Evolutionary conservation across 2,113 vertebrate species (phyloP).

Genomic region (Clupea harengus): DNA sequence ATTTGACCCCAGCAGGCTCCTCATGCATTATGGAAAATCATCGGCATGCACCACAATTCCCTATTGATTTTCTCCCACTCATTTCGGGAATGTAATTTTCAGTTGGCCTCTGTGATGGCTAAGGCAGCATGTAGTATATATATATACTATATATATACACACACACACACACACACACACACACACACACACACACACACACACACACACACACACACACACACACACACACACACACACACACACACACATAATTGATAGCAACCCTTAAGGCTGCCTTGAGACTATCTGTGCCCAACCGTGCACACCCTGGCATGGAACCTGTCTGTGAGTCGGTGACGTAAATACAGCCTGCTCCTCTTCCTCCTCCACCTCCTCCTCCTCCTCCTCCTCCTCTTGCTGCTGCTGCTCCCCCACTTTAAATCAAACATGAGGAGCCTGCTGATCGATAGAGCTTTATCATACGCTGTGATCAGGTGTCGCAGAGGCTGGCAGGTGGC

Average conservation of each 20-base stretch:
- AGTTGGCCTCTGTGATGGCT: constrained; percentile 51
- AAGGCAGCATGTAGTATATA: not conserved
- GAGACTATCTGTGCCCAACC: constrained; percentile 37
- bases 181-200: not conserved
- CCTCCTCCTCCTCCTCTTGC: not conserved
- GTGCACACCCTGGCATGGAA: not conserved
- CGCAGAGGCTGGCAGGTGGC: constrained; percentile 57
- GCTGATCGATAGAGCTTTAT: constrained; percentile 60
- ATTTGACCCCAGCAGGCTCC: not conserved
- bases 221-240: not conserved
- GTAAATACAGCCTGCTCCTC: not conserved
- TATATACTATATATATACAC: not conserved
- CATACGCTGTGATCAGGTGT: constrained; percentile 62
- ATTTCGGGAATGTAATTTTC: constrained; percentile 48
- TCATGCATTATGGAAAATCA: constrained; percentile 29
- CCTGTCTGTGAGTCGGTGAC: not conserved
- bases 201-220: not conserved
- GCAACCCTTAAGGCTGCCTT: constrained; percentile 20
- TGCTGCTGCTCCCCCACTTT: not conserved
- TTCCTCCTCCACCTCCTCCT: not conserved
- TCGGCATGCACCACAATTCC: constrained; percentile 45
- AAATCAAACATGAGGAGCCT: constrained; percentile 11
- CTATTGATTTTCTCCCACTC: constrained; percentile 50
- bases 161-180: not conserved
- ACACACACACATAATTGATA: constrained; percentile 43